Base-by-base conservation (phyloP, 2,113 vertebrate species). In the Passer montanus region DNA sequence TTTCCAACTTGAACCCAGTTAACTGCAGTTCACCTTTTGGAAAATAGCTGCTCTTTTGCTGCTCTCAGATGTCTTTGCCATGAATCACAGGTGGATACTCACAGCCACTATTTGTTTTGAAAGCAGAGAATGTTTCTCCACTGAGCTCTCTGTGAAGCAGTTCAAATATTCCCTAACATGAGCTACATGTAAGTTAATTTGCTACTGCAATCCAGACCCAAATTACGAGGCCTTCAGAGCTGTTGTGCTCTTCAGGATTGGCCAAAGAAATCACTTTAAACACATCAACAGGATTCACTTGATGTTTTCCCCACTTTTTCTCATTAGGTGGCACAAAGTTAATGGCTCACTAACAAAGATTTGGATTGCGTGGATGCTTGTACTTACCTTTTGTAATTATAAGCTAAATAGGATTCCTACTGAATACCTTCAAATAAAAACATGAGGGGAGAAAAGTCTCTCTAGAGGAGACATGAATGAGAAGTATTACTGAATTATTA, bases 81-180 rank as follows among this genome's bases (percentile, higher is more conserved):
- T 87, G 87, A 94, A 95, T 94, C 89, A 91, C 58, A 87, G 31
- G 84, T 78, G 49, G 66, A 82, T 76, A 84, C 35, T 78, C n/a
- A 52, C 55, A 78, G 90, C 17, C 75, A 37, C 15, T 84, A 30
- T 93, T 95, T 97, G 58, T 87, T 96, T 87, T 89, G 81, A 95
- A 94, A 95, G 74, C 50, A 79, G 78, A 89, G 53, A 84, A 53
- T 53, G 43, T 91, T 95, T 87, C 84, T 79, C 70, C 68, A 19
- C 62, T 20, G 41, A 72, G 46, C n/a, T 84, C 22, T 14, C 11
- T 33, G 46, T n/a, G 41, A 89, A 87, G 26, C 30, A 62, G 44
- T 82, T 93, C n/a, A 79, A 89, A 78, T 44, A 39, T 33, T 85
- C 78, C 72, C 58, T 26, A 75, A 79, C 26, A 63, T 7, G n/a